Evolutionary conservation across 2,113 vertebrate species (phyloP).

Genomic region (Saguinus midas): DNA sequence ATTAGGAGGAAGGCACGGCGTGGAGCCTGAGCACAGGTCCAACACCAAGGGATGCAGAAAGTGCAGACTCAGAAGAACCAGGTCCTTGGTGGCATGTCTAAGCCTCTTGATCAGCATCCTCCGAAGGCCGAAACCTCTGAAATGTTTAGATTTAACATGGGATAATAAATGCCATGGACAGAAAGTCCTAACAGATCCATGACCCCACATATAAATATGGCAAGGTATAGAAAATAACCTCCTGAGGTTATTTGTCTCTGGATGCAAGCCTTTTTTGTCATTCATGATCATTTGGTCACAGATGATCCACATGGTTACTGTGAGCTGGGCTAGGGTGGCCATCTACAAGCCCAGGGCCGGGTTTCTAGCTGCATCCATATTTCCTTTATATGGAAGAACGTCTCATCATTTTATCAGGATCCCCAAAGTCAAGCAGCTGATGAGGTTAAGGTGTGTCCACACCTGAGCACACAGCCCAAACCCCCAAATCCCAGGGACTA

Average conservation of each 20-base stretch:
- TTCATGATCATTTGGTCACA: neutral
- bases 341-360: neutral
- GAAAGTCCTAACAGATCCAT: neutral
- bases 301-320: neutral
- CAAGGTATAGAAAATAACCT: neutral
- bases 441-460: constrained; percentile 52
- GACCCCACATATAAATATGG: neutral
- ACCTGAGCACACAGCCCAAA: constrained; percentile 62
- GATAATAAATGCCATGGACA: no score
- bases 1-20: accelerated
- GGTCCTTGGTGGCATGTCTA: accelerated
- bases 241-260: neutral
- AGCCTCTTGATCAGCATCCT: neutral
- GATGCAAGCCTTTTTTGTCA: neutral
- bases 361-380: neutral
- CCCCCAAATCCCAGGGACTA: constrained; percentile 33
- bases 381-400: constrained; percentile 19
- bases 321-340: neutral
- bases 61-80: neutral
- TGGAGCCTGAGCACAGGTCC: accelerated
- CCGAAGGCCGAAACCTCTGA: neutral
- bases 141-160: neutral
- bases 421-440: constrained; percentile 16
- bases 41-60: accelerated
- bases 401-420: constrained; percentile 24